Evolutionary conservation across 2,888 invertebrate genomes (phyloP), one percentile per base, ranked within the genome.

Genomic region (Minunthozetes semirufus): DNA sequence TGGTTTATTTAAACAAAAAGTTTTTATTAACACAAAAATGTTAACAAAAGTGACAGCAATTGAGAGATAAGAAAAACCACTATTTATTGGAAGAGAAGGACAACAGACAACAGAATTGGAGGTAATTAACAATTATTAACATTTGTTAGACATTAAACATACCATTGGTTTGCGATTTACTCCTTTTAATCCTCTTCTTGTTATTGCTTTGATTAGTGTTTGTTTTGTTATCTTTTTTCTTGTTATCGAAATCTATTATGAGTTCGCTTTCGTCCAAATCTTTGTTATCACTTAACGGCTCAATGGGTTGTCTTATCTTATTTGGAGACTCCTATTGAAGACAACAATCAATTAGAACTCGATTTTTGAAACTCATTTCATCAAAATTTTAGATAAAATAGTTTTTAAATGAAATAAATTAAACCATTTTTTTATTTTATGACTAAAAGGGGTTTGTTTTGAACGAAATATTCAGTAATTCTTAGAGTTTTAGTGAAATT

Each of bases 211-310:
- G 29, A 25, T 48, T 48, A 11, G 15, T 11, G 17, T 48, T 48
- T 48, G 19, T 56, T 56, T 56, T 56, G 15, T 29, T 29, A 5
- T 63, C 38, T 63, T 63, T 38, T 63, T 63, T 63, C 38, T 50
- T 46, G 15, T 61, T 63, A 38, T 63, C 63, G n/a, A 63, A 63
- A 33, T 63, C 63, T 6, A 63, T 63, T 3, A 63, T 33, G n/a
- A 63, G 63, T 63, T 63, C 33, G 9, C 19, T 63, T n/a, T 63
- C 63, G 33, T 63, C 63, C 17, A 13, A 1, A 33, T 63, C 63
- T 33, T 63, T 63, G 19, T 22, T 25, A 25, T 63, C 63, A n/a
- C 33, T 33, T 2, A 61, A n/a, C 17, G 33, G 63, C 19, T 33
- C 33, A 17, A 25, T 9, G 25, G 25, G 6, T 38, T 29, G 63